A percentile compares a stretch with the other conserved stretches of the same genome.
Conservation (phyloP, 2,888 invertebrate genomes). For the Iphiclides podalirius region DNA sequence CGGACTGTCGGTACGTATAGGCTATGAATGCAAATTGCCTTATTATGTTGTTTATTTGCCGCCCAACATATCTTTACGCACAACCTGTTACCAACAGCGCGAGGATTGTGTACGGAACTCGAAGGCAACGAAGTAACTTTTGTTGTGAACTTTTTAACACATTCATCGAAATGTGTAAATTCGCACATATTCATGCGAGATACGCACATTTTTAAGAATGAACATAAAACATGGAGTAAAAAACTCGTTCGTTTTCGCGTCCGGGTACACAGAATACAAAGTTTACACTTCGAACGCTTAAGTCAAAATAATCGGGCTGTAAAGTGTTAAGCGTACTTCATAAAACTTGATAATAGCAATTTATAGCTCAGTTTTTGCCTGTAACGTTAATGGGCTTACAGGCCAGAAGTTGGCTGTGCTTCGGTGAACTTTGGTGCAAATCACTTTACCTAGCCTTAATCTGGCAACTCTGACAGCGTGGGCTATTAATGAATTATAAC, state of each 20-base stretch:
- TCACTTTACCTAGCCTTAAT: constrained; percentile 38
- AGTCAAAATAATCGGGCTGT: constrained; percentile 17
- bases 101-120: neutral
- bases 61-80: constrained; percentile 6
- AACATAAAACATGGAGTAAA: constrained; percentile 4
- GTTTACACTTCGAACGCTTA: constrained; percentile 17
- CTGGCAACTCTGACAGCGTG: constrained; percentile 53
- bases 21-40: constrained; percentile 16
- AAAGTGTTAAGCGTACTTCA: constrained; percentile 16
- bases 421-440: constrained; percentile 17
- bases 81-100: constrained; percentile 1
- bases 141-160: neutral
- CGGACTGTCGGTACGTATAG: constrained; percentile 3
- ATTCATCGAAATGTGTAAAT: too few species aligned
- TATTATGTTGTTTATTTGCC: constrained; percentile 18
- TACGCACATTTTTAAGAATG: too few species aligned
- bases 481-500: constrained; percentile 71
- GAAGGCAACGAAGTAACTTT: neutral
- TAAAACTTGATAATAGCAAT: constrained; percentile 22
- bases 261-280: constrained; percentile 13
- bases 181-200: too few species aligned
- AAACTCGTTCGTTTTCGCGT: constrained; percentile 5
- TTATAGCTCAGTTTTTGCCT: constrained; percentile 12
- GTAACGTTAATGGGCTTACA: constrained; percentile 16
- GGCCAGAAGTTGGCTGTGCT: constrained; percentile 17